Percentiles rank a stretch among this genome's conserved stretches.
These are phyloP conservation scores for Micrasema minimum DNA, from an alignment of 1,140 invertebrate genomes.

Conservation along the genomic window DNA sequence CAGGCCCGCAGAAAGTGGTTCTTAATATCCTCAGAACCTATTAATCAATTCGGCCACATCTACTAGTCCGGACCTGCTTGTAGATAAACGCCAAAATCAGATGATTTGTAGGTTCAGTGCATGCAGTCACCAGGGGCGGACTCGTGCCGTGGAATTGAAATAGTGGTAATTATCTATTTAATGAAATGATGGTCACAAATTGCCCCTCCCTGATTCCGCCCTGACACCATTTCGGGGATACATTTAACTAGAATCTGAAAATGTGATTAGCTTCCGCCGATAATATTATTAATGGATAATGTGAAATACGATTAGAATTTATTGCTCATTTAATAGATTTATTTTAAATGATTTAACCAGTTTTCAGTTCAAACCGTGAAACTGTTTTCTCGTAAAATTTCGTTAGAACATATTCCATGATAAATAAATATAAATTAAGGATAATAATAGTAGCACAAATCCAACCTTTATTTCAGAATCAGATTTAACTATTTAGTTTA, in stretches of 20 bases:
- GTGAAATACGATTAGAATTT: too few relatives aligned
- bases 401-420: too few relatives aligned
- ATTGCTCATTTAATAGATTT: too few relatives aligned
- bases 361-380: too few relatives aligned
- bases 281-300: constrained; percentile 14
- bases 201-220: neutral
- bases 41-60: constrained; percentile 27
- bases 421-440: too few relatives aligned
- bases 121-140: constrained; percentile 11
- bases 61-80: constrained; percentile 3
- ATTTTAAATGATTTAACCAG: too few relatives aligned
- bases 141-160: constrained; percentile 34
- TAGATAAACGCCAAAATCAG: constrained; percentile 40
- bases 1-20: too few relatives aligned
- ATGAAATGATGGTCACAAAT: constrained; percentile 43
- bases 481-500: too few relatives aligned
- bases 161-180: constrained; percentile 43
- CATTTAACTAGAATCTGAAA: constrained; percentile 20
- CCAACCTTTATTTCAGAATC: too few relatives aligned
- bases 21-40: too few relatives aligned
- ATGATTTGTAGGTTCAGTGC: constrained; percentile 39
- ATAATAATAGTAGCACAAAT: too few relatives aligned
- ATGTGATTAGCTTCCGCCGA: constrained; percentile 28
- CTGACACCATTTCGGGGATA: constrained; percentile 4
- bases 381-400: too few relatives aligned